Conservation (phyloP, 2,888 invertebrate species). For the Apodemia duryi region DNA sequence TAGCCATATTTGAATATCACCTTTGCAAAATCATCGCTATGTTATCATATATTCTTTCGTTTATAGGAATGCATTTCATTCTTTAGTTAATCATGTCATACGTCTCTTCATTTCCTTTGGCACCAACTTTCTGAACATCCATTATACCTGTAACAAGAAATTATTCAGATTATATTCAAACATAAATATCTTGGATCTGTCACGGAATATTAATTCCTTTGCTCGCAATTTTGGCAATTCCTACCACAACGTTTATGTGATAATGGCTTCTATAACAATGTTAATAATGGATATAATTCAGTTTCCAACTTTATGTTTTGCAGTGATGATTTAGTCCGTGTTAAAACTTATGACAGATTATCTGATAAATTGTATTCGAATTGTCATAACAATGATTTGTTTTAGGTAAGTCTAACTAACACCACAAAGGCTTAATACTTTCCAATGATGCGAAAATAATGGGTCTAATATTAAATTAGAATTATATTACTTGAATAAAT, state of each 20-base stretch:
- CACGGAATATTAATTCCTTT: slow-evolving; percentile 18
- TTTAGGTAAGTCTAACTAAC: slow-evolving; percentile 3
- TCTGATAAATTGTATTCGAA: background rate
- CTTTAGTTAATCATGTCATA: slow-evolving; percentile 35
- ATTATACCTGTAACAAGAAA: slow-evolving; percentile 53
- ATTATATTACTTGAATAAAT: background rate
- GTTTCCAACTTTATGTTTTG: background rate
- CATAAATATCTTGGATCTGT: slow-evolving; percentile 25
- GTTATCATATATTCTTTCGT: slow-evolving; percentile 35
- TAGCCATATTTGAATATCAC: slow-evolving; percentile 73
- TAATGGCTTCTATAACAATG: slow-evolving; percentile 1
- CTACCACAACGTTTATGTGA: slow-evolving; percentile 8
- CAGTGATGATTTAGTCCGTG: slow-evolving; percentile 14
- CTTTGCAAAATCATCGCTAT: slow-evolving; percentile 67
- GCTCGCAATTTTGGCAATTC: slow-evolving; percentile 6
- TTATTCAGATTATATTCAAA: slow-evolving; percentile 22
- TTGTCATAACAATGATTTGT: slow-evolving; percentile 14
- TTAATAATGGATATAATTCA: background rate
- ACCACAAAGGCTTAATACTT: background rate
- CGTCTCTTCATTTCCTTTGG: slow-evolving; percentile 13
- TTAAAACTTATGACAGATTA: slow-evolving; percentile 18
- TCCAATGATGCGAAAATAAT: background rate
- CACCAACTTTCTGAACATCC: slow-evolving; percentile 18
- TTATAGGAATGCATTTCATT: slow-evolving; percentile 34
- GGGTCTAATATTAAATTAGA: background rate